Evolutionary conservation across 2,113 vertebrate genomes (phyloP), one percentile per base, ranked within the genome.

Genomic region (Lathamus discolor): DNA sequence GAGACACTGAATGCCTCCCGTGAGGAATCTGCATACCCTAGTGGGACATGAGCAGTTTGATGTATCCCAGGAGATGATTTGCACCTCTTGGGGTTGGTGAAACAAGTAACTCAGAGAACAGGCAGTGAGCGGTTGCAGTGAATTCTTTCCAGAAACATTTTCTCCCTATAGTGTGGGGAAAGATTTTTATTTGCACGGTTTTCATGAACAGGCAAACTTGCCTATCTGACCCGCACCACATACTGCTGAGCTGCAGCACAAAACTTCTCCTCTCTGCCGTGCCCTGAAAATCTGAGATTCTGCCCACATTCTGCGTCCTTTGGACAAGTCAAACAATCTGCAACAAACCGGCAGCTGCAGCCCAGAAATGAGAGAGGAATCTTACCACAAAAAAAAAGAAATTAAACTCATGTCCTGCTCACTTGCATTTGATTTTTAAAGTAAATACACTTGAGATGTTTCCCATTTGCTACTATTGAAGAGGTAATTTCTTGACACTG

Each of bases 391-490:
- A 48, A 90, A 86, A 59, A 79, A 70, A 91, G 17, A 80, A 86
- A 81, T 69, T 74, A 90, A 88, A 67, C 43, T 77, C 29, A 10
- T 52, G 59, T 93, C 51, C 35, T 88, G 28, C 35, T 92, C 83
- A 70, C 86, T 73, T 84, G 69, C 29, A n/a, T 81, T 93, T 96
- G 54, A 83, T 81, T 94, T 90, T 86, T 70, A 80, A 74, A 88
- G 54, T 74, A 80, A 93, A 86, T 86, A 62, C 46, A 70, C 49
- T 86, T 83, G 72, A 62, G 72, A 54, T 74, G 49, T 88, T 88
- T 90, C 86, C 52, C 43, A 37, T 94, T 88, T 95, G 82, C 77
- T 82, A 22, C 18, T 88, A 61, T 44, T 88, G 80, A 61, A 94
- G 90, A 33, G 31, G 28, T 70, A 64, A 55, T 83, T 90, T 85